Base-by-base conservation (phyloP, 2,113 vertebrate species). In the Dryoscopus gambensis region DNA sequence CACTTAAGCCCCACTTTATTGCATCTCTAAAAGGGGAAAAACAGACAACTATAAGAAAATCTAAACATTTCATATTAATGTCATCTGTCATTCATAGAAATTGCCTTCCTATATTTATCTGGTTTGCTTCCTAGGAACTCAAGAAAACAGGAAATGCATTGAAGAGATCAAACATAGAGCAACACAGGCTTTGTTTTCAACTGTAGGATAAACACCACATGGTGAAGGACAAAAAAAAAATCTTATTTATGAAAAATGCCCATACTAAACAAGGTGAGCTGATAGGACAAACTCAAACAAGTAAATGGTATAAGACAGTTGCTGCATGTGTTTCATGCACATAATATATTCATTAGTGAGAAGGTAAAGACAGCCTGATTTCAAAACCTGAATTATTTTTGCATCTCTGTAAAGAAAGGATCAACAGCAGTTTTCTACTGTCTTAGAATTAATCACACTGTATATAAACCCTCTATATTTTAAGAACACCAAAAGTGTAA, bases 391-490 rank as follows among this genome's bases (percentile, higher is more conserved):
- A 90, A 87, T 80, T 77, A 55, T 65, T 91, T 81, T 81, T 81
- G 40, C 68, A 68, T 80, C 88, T 63, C 50, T 90, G n/a, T 63
- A 50, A 88, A 50, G 15, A 47, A 35, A 93, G n/a, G 52, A 85
- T 86, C 82, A 88, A 89, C 30, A 90, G 76, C 64, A 81, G 68
- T 84, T 94, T 93, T 78, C 64, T 71, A 78, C 30, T 55, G n/a
- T 42, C 69, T 92, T n/a, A 71, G 73, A 91, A 92, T 92, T 94
- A 96, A 96, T 87, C 83, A 92, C 37, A 37, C 23, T 60, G 31
- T 93, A 75, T 68, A 83, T 64, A 95, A 90, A 64, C 52, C 83
- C 24, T 84, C 65, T 87, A 7, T 88, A 86, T 93, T 94, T 92
- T 92, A 89, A 81, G 86, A 94, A 6, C 23, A 42, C 69, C 39